These are phyloP conservation scores for Ctenomys sociabilis DNA, from an alignment of 2,113 vertebrate genomes.

Conservation along the genomic window DNA sequence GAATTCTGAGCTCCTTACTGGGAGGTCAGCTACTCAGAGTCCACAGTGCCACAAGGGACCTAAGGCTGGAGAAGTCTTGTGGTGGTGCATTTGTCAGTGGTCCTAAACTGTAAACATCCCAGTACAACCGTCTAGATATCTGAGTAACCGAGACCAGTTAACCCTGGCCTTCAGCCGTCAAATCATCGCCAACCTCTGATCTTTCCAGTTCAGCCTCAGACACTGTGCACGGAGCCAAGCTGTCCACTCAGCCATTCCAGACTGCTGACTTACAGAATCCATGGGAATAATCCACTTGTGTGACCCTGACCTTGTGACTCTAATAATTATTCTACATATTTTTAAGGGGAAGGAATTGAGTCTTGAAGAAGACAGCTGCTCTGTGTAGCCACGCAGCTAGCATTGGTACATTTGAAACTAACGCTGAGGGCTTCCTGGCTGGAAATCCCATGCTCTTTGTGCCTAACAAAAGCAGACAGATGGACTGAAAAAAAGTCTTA, in stretches of 20 bases:
- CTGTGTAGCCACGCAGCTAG: background rate
- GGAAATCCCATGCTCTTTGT: background rate
- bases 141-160: background rate
- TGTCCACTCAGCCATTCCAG: background rate
- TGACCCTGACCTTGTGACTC: background rate
- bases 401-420: background rate
- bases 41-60: background rate
- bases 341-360: background rate
- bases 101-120: background rate
- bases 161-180: background rate
- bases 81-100: too few species aligned
- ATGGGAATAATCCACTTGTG: background rate
- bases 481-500: conserved; percentile 50
- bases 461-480: background rate
- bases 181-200: background rate
- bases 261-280: background rate
- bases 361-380: background rate
- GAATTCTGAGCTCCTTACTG: background rate
- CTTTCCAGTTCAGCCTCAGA: background rate
- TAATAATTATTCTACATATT: background rate
- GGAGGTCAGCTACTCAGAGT: background rate
- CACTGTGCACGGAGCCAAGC: background rate
- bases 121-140: background rate
- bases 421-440: background rate
- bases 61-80: background rate